phyloP scores from a whole-genome alignment of 2,888 invertebrate genomes.

The Pandemis heparana region DNA sequence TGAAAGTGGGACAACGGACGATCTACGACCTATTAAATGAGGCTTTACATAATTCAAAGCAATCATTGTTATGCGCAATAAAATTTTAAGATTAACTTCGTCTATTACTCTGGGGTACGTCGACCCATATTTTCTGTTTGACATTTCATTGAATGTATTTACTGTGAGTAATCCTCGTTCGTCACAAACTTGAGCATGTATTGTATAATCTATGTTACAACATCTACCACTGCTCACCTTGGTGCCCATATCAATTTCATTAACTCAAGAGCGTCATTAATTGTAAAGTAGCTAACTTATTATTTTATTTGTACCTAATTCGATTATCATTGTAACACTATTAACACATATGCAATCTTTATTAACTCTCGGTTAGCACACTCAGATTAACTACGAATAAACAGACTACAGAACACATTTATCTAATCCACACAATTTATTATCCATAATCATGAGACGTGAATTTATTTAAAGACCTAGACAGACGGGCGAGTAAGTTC shows the following conservation, averaged over 20 bases:
- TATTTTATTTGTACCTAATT: too few relatives aligned
- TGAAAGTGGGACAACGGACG: conserved; percentile 68
- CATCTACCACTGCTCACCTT: conserved; percentile 1
- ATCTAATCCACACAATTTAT: too few relatives aligned
- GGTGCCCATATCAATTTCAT: background rate
- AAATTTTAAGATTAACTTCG: conserved; percentile 27
- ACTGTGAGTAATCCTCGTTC: conserved; percentile 18
- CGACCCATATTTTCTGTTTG: conserved; percentile 17
- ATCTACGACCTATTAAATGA: conserved; percentile 46
- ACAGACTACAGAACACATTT: too few relatives aligned
- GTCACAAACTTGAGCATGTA: conserved; percentile 13
- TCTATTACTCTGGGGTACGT: conserved; percentile 1
- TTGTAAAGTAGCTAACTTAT: background rate
- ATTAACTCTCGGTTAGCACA: too few relatives aligned
- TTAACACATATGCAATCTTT: too few relatives aligned
- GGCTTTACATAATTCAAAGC: conserved; percentile 36
- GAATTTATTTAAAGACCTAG: too few relatives aligned
- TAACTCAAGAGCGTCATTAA: background rate
- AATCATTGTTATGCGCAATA: conserved; percentile 37
- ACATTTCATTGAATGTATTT: conserved; percentile 1
- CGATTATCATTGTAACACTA: too few relatives aligned
- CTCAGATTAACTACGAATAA: too few relatives aligned
- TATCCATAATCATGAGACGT: too few relatives aligned
- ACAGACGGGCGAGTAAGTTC: too few relatives aligned
- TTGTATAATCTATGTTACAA: conserved; percentile 24